Evolutionary conservation across 2,888 invertebrate species (phyloP).

Genomic region (Drosophila helvetica): DNA sequence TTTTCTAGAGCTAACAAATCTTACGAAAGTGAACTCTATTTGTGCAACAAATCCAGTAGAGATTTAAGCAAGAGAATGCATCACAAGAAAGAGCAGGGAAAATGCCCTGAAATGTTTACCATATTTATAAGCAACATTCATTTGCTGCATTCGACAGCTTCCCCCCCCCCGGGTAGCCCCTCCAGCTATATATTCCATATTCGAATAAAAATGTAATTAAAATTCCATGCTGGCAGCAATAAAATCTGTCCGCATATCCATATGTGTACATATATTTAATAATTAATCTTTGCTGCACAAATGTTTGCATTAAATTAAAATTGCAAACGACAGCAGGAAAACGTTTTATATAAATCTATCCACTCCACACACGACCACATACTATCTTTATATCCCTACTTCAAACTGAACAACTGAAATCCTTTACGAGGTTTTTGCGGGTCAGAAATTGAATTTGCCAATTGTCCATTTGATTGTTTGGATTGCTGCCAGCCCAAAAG

Average conservation of each 20-base stretch:
- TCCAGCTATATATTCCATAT: neutral
- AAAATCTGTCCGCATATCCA: conserved; percentile 14
- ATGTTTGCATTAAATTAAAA: conserved; percentile 69
- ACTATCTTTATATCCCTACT: conserved; percentile 1
- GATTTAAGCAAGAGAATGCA: neutral
- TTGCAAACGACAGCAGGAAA: conserved; percentile 47
- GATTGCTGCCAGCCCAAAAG: neutral
- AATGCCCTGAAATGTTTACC: conserved; percentile 2
- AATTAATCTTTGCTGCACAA: conserved; percentile 57
- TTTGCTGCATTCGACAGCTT: conserved; percentile 2
- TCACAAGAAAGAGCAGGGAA: neutral
- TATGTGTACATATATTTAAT: conserved; percentile 40
- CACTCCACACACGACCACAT: neutral
- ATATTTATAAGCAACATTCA: conserved; percentile 11
- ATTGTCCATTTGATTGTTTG: conserved; percentile 38
- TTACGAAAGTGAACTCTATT: neutral
- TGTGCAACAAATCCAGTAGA: neutral
- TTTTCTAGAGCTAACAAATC: conserved; percentile 4
- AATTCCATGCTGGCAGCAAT: conserved; percentile 19
- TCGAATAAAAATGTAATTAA: conserved; percentile 26
- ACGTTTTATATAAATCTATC: conserved; percentile 13
- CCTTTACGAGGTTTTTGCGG: conserved; percentile 49
- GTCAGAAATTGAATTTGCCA: conserved; percentile 58
- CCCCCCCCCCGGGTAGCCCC: too few species aligned
- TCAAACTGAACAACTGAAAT: conserved; percentile 57